These are phyloP conservation scores for Oithona nana DNA, from an alignment of 2,888 invertebrate species.

Conservation along the genomic window DNA sequence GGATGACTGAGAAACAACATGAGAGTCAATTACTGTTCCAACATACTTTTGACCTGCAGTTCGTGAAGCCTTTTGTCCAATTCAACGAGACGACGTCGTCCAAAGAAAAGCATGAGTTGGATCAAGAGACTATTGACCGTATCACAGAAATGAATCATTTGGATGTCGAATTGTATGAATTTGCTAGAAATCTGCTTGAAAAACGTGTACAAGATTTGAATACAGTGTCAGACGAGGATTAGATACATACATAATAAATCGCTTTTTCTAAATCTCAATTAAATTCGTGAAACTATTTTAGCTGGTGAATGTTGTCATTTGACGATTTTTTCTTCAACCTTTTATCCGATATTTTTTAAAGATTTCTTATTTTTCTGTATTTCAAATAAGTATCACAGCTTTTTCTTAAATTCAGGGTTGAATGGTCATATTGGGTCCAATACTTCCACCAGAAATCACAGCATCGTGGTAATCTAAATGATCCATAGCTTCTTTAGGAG, in stretches of 20 bases:
- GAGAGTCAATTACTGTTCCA: conserved; percentile 83
- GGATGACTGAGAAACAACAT: conserved; percentile 85
- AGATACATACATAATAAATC: too few relatives aligned
- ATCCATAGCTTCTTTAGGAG: background rate
- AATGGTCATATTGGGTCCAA: conserved; percentile 8
- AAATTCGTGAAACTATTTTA: too few relatives aligned
- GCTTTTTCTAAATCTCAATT: too few relatives aligned
- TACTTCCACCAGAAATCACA: conserved; percentile 1
- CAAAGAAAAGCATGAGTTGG: conserved; percentile 55
- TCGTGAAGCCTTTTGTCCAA: conserved; percentile 74
- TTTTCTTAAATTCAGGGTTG: conserved; percentile 5
- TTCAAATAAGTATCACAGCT: too few relatives aligned
- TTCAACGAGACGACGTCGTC: conserved; percentile 76
- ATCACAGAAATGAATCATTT: conserved; percentile 63
- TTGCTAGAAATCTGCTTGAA: conserved; percentile 63
- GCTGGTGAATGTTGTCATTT: too few relatives aligned
- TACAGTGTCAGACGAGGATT: too few relatives aligned
- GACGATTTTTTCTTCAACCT: too few relatives aligned
- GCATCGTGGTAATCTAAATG: conserved; percentile 1
- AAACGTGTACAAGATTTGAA: conserved; percentile 57
- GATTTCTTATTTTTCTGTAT: too few relatives aligned
- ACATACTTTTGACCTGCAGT: conserved; percentile 73
- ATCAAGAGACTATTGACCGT: conserved; percentile 48
- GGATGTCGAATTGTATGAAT: conserved; percentile 80
- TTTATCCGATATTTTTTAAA: too few relatives aligned